Percentiles rank a stretch among this genome's conserved stretches.
These are phyloP conservation scores for Sorex fumeus DNA, from an alignment of 2,113 vertebrate genomes.

Conservation along the genomic window DNA sequence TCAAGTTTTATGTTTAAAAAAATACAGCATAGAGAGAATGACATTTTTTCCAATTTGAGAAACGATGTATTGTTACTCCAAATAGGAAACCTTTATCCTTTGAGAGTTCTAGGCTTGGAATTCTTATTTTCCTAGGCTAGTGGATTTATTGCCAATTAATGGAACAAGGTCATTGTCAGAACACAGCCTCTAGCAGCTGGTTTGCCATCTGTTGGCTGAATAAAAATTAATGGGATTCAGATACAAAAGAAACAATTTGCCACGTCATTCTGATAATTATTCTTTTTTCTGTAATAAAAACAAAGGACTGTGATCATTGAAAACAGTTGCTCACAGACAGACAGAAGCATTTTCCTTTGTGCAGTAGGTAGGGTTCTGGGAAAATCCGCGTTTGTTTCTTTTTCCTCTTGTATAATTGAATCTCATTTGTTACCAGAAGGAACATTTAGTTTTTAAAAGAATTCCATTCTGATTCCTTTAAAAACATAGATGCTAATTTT, in stretches of 20 bases:
- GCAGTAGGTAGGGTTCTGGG: too few relatives aligned
- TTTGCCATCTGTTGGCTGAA: neutral
- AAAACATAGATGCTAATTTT: neutral
- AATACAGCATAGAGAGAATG: neutral
- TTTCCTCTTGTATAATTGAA: neutral
- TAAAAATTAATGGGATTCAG: neutral
- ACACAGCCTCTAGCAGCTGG: neutral
- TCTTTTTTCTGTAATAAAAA: neutral
- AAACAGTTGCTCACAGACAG: too few relatives aligned
- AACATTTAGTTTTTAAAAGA: neutral
- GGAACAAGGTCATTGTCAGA: constrained; percentile 16
- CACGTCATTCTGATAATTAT: neutral
- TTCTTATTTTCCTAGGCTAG: constrained; percentile 15
- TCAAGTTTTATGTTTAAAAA: constrained; percentile 6
- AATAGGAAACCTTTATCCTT: neutral
- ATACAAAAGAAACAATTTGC: neutral
- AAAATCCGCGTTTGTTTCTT: neutral
- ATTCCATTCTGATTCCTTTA: neutral
- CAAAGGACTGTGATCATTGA: too few relatives aligned
- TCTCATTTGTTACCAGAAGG: neutral
- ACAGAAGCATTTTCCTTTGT: too few relatives aligned
- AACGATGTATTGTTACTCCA: neutral
- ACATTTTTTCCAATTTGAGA: constrained; percentile 18
- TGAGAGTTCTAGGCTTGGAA: constrained; percentile 10
- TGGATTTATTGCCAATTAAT: neutral